Conservation (phyloP, 2,113 vertebrate species). For the Sapayoa aenigma region DNA sequence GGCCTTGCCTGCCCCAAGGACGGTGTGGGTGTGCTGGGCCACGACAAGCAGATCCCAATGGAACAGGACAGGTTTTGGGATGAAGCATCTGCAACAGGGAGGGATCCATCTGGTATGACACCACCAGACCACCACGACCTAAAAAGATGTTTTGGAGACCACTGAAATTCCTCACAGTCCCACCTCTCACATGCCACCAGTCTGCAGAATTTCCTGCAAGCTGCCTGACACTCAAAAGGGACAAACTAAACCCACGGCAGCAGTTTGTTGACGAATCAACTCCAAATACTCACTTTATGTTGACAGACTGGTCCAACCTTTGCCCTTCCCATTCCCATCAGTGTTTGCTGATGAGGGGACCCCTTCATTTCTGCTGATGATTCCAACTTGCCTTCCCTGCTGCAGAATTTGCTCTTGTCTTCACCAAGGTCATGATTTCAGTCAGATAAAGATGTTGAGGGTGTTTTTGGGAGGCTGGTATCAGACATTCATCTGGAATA, state of each 20-base stretch:
- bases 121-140: background rate
- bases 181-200: background rate
- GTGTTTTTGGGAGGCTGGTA: background rate
- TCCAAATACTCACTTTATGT: background rate
- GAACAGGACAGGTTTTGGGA: background rate
- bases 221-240: background rate
- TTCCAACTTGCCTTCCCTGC: background rate
- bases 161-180: background rate
- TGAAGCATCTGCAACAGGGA: background rate
- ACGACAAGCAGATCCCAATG: accelerated
- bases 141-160: accelerated
- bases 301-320: background rate
- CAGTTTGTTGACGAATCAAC: background rate
- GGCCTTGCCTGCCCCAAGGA: background rate
- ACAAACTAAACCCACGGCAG: background rate
- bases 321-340: background rate
- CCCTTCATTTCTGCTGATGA: background rate
- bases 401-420: background rate
- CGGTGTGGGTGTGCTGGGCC: background rate
- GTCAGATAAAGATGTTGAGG: background rate
- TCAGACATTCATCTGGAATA: accelerated
- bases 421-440: background rate
- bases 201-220: background rate
- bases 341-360: background rate
- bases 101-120: background rate